These are phyloP conservation scores for Leucoma salicis DNA, from an alignment of 2,888 invertebrate species.

Conservation along the genomic window DNA sequence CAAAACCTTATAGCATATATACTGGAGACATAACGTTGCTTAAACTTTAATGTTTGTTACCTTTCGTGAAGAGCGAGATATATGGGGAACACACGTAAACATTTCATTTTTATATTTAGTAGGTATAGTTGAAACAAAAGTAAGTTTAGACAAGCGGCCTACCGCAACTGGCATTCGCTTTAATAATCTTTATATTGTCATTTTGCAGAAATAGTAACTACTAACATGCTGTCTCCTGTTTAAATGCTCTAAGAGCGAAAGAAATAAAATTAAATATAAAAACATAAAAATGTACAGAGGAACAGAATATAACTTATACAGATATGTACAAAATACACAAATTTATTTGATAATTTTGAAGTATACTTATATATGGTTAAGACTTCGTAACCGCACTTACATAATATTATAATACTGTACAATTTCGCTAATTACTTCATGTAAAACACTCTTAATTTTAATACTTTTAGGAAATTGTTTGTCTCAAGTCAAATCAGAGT, in stretches of 20 bases:
- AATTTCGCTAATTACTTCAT: conserved; percentile 77
- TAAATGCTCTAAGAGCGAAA: conserved; percentile 27
- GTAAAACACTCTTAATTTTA: conserved; percentile 70
- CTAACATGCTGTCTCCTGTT: conserved; percentile 15
- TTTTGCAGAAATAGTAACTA: too few species aligned
- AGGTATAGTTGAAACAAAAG: too few species aligned
- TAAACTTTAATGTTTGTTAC: conserved; percentile 17
- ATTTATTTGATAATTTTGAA: conserved; percentile 56
- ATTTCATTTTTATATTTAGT: too few species aligned
- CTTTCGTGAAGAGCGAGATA: conserved; percentile 8
- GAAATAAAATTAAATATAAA: conserved; percentile 46
- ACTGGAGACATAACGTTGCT: conserved; percentile 32
- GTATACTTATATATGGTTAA: conserved; percentile 68
- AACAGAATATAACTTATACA: conserved; percentile 76
- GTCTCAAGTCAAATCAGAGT: conserved; percentile 69
- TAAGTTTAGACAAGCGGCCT: too few species aligned
- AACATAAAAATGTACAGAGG: conserved; percentile 67
- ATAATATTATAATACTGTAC: conserved; percentile 80
- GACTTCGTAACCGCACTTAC: conserved; percentile 63
- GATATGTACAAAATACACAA: conserved; percentile 80
- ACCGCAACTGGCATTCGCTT: too few species aligned
- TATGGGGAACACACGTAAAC: too few species aligned
- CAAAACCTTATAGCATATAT: conserved; percentile 34
- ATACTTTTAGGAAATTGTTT: conserved; percentile 72
- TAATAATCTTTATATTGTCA: too few species aligned